Conservation (phyloP, 2,888 invertebrate species). For the Standfussiana lucernea region DNA sequence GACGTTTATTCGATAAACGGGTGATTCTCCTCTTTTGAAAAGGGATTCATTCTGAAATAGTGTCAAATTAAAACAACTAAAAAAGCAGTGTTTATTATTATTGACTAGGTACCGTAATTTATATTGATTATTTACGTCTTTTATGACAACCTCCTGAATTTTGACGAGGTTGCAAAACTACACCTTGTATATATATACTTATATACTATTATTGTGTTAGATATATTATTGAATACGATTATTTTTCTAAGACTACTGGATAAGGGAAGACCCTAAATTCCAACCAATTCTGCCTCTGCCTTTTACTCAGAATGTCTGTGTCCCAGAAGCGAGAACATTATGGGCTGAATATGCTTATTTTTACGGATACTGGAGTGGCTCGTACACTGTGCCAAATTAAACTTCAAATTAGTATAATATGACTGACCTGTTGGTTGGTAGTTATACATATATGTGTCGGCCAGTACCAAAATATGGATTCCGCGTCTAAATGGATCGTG, state of each 20-base stretch:
- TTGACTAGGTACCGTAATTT: too few species aligned
- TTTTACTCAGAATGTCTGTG: background rate
- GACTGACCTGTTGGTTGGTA: conserved; percentile 87
- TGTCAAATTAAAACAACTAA: too few species aligned
- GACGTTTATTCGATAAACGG: too few species aligned
- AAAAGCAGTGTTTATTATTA: too few species aligned
- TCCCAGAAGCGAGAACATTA: background rate
- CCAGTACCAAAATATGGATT: conserved; percentile 93
- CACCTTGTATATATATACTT: too few species aligned
- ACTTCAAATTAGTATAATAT: background rate
- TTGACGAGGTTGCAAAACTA: too few species aligned
- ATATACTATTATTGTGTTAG: background rate
- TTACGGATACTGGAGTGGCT: background rate
- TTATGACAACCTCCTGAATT: too few species aligned
- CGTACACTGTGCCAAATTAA: background rate
- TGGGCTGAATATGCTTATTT: background rate
- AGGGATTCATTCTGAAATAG: too few species aligned
- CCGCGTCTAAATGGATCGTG: conserved; percentile 95
- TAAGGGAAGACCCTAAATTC: background rate
- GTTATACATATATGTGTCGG: conserved; percentile 94
- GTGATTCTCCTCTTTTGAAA: too few species aligned
- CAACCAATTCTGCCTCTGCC: background rate
- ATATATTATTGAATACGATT: too few species aligned
- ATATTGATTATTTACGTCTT: too few species aligned
- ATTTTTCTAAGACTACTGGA: background rate